Percentiles rank a stretch among this genome's conserved stretches.
phyloP scores from a whole-genome alignment of 2,888 invertebrate genomes.

The Antheraea yamamai region DNA sequence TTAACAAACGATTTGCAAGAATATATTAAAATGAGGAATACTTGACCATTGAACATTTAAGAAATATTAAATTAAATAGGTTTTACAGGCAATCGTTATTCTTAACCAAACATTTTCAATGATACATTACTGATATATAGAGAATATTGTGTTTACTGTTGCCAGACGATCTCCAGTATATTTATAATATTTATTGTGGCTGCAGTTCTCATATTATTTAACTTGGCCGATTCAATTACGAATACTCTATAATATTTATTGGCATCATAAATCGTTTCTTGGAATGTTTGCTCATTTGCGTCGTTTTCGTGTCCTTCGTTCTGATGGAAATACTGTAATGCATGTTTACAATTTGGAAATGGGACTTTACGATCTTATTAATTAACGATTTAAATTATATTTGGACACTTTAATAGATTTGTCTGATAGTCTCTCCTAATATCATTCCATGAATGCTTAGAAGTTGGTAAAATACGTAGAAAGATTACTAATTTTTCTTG shows the following conservation, averaged over 20 bases:
- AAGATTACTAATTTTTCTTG: too few relatives aligned
- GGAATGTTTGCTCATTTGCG: neutral
- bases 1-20: too few relatives aligned
- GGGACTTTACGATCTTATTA: too few relatives aligned
- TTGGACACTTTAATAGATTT: too few relatives aligned
- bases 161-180: neutral
- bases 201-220: constrained; percentile 1
- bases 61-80: too few relatives aligned
- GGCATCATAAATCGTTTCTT: constrained; percentile 5
- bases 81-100: neutral
- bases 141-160: neutral
- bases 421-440: too few relatives aligned
- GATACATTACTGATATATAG: neutral
- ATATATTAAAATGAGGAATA: too few relatives aligned
- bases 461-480: too few relatives aligned
- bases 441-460: too few relatives aligned
- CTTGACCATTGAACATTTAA: too few relatives aligned
- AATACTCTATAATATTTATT: constrained; percentile 1
- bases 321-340: neutral
- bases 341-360: too few relatives aligned
- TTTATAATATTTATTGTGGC: neutral
- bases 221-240: neutral
- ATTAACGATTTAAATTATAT: too few relatives aligned
- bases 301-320: neutral
- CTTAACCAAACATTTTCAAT: neutral